Conservation (phyloP, 2,113 vertebrate genomes). For the Heteronetta atricapilla region DNA sequence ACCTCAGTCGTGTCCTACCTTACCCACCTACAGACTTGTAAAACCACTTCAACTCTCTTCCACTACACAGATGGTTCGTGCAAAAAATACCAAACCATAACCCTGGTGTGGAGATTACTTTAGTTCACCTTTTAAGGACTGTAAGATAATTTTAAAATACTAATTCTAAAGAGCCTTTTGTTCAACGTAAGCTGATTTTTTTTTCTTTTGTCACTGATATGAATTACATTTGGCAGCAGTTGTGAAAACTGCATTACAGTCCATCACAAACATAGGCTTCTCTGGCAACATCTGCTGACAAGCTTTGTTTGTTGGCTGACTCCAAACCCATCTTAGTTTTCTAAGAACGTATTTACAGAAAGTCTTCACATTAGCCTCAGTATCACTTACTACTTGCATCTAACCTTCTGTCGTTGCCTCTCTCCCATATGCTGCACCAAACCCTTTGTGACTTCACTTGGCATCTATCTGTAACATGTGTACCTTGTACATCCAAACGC, state of each 20-base stretch:
- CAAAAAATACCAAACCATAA: background rate
- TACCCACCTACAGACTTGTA: background rate
- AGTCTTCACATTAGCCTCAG: background rate
- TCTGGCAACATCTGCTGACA: background rate
- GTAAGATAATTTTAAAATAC: background rate
- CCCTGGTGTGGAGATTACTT: background rate
- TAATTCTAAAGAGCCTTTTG: background rate
- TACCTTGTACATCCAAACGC: background rate
- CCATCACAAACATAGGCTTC: background rate
- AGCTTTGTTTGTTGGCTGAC: background rate
- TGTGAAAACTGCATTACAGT: background rate
- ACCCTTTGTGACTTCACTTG: no score
- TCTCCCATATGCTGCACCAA: background rate
- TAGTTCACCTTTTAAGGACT: background rate
- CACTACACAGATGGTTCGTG: background rate
- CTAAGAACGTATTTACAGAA: background rate
- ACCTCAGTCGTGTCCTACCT: background rate
- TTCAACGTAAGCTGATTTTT: background rate
- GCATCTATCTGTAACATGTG: background rate
- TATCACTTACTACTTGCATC: background rate
- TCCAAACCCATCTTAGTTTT: background rate
- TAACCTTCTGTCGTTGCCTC: background rate
- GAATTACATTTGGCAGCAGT: background rate
- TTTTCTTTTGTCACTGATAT: background rate
- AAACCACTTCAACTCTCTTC: background rate